Percentiles rank a stretch among this genome's conserved stretches.
Evolutionary conservation across 1,140 invertebrate species (phyloP).

Genomic region (Saxidomus purpurata): DNA sequence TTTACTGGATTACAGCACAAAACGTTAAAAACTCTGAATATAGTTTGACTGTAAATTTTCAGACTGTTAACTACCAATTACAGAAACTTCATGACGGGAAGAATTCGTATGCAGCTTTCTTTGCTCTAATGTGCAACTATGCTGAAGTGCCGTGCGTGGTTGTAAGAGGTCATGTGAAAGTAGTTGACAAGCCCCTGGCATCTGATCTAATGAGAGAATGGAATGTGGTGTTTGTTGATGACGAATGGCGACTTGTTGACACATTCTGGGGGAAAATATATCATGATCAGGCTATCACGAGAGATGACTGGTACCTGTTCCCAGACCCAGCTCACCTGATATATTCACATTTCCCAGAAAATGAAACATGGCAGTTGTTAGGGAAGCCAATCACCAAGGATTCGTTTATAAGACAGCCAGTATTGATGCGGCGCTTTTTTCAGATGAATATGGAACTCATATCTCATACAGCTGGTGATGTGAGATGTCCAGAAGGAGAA

Average conservation of each 20-base stretch:
- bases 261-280: slow-evolving; percentile 12
- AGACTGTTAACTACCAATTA: not conserved
- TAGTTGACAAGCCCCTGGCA: not conserved
- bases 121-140: slow-evolving; percentile 31
- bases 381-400: not conserved
- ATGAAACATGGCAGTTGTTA: not conserved
- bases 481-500: slow-evolving; percentile 5
- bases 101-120: slow-evolving; percentile 31
- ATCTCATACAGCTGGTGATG: not conserved
- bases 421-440: slow-evolving; percentile 31
- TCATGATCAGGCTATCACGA: not conserved
- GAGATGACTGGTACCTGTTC: slow-evolving; percentile 20
- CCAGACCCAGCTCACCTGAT: slow-evolving; percentile 30
- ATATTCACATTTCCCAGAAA: slow-evolving; percentile 29
- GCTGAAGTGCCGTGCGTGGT: slow-evolving; percentile 34
- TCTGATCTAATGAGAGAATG: slow-evolving; percentile 20
- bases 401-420: slow-evolving; percentile 9
- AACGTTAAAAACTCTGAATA: not conserved
- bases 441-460: slow-evolving; percentile 17
- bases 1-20: slow-evolving; percentile 31
- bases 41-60: not conserved
- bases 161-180: slow-evolving; percentile 44
- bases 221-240: slow-evolving; percentile 41
- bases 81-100: not conserved
- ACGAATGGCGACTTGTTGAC: slow-evolving; percentile 41